These are phyloP conservation scores for Carabus problematicus DNA, from an alignment of 2,888 invertebrate genomes.

Conservation along the genomic window DNA sequence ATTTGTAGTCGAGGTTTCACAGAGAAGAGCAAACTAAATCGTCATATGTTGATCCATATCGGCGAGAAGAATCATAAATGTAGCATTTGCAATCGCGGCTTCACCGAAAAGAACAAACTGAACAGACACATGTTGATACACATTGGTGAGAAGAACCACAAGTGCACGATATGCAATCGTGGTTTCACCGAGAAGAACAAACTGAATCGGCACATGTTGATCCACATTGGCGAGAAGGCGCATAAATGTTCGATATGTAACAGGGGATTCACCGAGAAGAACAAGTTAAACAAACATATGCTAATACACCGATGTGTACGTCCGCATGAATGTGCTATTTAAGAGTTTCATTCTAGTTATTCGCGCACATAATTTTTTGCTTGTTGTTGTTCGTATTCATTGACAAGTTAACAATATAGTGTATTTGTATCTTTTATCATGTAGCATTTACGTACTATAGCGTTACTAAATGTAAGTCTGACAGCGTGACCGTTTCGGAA, in stretches of 20 bases:
- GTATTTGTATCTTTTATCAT: neutral
- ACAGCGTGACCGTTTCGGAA: too few relatives aligned
- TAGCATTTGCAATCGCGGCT: slow-evolving; percentile 31
- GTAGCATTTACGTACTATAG: neutral
- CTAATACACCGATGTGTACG: slow-evolving; percentile 28
- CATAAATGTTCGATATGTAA: slow-evolving; percentile 33
- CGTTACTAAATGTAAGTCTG: neutral
- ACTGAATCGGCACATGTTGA: slow-evolving; percentile 35
- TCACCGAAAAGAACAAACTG: slow-evolving; percentile 35
- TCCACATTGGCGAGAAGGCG: slow-evolving; percentile 34
- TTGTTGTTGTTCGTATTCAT: too few relatives aligned
- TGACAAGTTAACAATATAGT: neutral
- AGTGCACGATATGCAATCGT: slow-evolving; percentile 32
- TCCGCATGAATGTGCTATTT: slow-evolving; percentile 26
- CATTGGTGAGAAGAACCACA: slow-evolving; percentile 33
- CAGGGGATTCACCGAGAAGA: slow-evolving; percentile 29
- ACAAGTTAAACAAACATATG: slow-evolving; percentile 31
- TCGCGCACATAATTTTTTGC: too few relatives aligned
- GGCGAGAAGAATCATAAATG: slow-evolving; percentile 36
- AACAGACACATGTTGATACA: slow-evolving; percentile 36
- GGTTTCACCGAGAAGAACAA: slow-evolving; percentile 39
- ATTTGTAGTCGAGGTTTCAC: slow-evolving; percentile 35
- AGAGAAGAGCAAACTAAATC: slow-evolving; percentile 35
- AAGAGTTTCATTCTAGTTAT: neutral
- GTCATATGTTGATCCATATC: slow-evolving; percentile 36